A percentile compares a stretch with the other conserved stretches of the same genome.
These are phyloP conservation scores for Allacma fusca DNA, from an alignment of 2,888 invertebrate genomes.

Conservation along the genomic window DNA sequence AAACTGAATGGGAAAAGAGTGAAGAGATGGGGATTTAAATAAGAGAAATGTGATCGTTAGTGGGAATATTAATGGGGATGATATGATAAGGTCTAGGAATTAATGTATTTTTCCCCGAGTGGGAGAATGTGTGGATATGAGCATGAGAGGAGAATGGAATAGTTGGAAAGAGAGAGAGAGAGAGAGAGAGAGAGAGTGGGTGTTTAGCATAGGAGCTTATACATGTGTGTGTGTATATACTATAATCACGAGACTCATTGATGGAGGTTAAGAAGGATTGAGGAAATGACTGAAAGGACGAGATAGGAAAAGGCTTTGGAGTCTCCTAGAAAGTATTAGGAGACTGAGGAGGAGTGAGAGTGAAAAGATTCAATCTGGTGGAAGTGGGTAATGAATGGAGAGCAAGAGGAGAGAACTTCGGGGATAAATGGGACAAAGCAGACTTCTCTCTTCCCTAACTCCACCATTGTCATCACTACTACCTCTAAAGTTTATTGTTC, in stretches of 20 bases:
- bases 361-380: slow-evolving; percentile 20
- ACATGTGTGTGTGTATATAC: too few species aligned
- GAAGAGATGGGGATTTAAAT: background rate
- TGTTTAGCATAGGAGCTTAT: background rate
- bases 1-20: too few species aligned
- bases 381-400: slow-evolving; percentile 26
- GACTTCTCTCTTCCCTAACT: background rate
- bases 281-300: slow-evolving; percentile 28
- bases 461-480: slow-evolving; percentile 7
- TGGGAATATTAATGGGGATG: background rate
- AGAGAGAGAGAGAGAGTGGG: background rate
- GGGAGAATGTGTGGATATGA: background rate
- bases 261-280: slow-evolving; percentile 18
- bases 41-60: background rate
- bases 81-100: background rate
- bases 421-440: slow-evolving; percentile 19
- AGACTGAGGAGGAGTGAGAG: background rate
- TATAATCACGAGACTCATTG: background rate
- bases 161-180: too few species aligned
- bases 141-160: background rate
- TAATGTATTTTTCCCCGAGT: background rate
- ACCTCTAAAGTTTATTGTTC: slow-evolving; percentile 1
- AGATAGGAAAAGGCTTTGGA: slow-evolving; percentile 2
- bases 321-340: background rate
- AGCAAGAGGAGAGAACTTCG: slow-evolving; percentile 20